These are phyloP conservation scores for Parazoanthus darwini DNA, from an alignment of 92 coral and sea anemone genomes.

Conservation along the genomic window DNA sequence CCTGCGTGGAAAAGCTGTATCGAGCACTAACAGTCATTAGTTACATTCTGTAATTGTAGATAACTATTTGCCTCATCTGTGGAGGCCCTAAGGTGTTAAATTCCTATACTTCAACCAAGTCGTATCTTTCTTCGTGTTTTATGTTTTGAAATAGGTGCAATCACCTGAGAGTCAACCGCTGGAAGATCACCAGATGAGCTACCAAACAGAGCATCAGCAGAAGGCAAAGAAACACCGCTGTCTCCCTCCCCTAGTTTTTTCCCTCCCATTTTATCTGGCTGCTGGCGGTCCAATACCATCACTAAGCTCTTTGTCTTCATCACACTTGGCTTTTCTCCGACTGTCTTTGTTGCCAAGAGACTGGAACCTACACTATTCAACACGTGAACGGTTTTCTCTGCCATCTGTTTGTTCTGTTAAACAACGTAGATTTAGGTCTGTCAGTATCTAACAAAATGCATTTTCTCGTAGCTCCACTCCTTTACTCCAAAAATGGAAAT, in stretches of 20 bases:
- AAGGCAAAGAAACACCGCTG: constrained; percentile 77
- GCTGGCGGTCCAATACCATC: constrained; percentile 76
- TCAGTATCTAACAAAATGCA: neutral
- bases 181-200: constrained; percentile 43
- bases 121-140: no score
- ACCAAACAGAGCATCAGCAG: constrained; percentile 70
- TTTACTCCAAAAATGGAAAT: no score
- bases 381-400: constrained; percentile 62
- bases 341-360: constrained; percentile 72
- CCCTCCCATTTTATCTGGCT: constrained; percentile 81
- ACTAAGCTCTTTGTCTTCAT: constrained; percentile 77
- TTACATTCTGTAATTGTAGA: no score
- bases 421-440: neutral
- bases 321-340: constrained; percentile 73
- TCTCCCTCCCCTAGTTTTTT: constrained; percentile 78
- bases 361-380: constrained; percentile 65
- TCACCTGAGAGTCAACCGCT: constrained; percentile 84
- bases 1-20: no score
- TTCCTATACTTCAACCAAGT: no score
- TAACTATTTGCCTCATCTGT: no score
- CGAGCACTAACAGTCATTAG: no score
- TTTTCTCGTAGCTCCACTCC: no score
- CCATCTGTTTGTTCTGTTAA: constrained; percentile 64
- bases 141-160: neutral
- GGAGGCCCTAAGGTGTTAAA: no score